Evolutionary conservation across 2,113 vertebrate genomes (phyloP), one percentile per base, ranked within the genome.

Genomic region (Notiomystis cincta): DNA sequence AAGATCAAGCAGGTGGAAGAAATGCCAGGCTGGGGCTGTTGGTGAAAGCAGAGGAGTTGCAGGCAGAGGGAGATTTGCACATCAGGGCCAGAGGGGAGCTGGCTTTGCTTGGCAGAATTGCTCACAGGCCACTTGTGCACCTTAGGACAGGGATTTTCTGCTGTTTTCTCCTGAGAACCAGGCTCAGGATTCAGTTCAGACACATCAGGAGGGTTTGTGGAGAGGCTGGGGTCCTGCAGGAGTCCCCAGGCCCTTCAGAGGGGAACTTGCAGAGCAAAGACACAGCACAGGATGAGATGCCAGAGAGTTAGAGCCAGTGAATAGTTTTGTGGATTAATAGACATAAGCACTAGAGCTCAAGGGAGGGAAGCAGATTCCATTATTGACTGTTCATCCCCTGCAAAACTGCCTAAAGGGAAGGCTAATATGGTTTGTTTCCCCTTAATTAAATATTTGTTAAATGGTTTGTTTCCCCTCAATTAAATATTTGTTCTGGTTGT

Each of bases 391-490:
- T 95, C 66, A 94, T 92, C 67, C 60, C 47, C 60, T 83, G 61
- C 45, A 92, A 81, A 88, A 78, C 60, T 93, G 85, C 79, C 92
- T 62, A 13, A 90, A 92, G 91, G 37, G 78, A 80, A 81, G 56
- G 40, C 60, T 87, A 87, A 75, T 58, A 71, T 42, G 44, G 51
- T 70, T 93, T 97, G 64, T 92, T 96, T 92, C 76, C 79, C 37
- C 42, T 82, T 91, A 79, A 93, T 96, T 95, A 95, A 93, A 89
- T 87, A 94, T 95, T 96, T 95, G 87, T 94, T 92, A 95, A 89
- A 89, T 87, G 65, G 58, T 89, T 97, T 91, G 69, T 94, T 97
- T 89, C 81, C 65, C 45, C 62, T 87, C 84, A 88, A 87, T 96
- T 91, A 94, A 96, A 94, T 96, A 93, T 95, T 95, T 96, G 88